phyloP scores from a whole-genome alignment of 2,797 vertebrate species.

The Ceryle rudis region DNA sequence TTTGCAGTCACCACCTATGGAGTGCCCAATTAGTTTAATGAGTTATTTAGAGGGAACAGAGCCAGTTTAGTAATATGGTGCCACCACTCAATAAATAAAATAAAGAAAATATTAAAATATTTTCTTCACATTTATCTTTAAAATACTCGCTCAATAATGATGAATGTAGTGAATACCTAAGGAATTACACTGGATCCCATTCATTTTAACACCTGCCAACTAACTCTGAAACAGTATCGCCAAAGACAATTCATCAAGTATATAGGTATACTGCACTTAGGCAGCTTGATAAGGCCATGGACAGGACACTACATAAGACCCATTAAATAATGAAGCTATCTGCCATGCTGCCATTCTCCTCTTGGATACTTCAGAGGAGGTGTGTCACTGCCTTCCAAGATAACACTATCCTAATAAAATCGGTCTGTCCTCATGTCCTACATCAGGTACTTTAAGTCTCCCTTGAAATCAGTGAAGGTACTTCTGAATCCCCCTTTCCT shows the following conservation, averaged over 20 bases:
- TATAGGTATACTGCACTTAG: neutral
- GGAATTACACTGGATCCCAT: slow-evolving; percentile 9
- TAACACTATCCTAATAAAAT: neutral
- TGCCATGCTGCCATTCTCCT: neutral
- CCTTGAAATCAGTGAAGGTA: neutral
- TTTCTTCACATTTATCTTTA: slow-evolving; percentile 17
- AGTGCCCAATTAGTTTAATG: slow-evolving; percentile 25
- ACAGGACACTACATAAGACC: neutral
- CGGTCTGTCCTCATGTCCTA: neutral
- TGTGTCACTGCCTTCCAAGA: neutral
- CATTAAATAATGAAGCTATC: neutral
- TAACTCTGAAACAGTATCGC: slow-evolving; percentile 51
- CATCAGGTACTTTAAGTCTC: neutral
- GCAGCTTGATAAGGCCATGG: neutral
- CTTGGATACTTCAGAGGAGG: neutral
- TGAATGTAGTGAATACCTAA: slow-evolving; percentile 7
- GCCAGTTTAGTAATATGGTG: neutral
- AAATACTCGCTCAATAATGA: slow-evolving; percentile 47
- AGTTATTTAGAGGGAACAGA: neutral
- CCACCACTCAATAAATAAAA: neutral
- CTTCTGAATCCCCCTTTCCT: neutral
- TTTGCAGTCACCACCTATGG: neutral
- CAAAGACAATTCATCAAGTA: neutral
- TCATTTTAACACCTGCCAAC: slow-evolving; percentile 39
- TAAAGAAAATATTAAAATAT: neutral